phyloP scores from a whole-genome alignment of 1,140 invertebrate species.

The Helicoverpa armigera region DNA sequence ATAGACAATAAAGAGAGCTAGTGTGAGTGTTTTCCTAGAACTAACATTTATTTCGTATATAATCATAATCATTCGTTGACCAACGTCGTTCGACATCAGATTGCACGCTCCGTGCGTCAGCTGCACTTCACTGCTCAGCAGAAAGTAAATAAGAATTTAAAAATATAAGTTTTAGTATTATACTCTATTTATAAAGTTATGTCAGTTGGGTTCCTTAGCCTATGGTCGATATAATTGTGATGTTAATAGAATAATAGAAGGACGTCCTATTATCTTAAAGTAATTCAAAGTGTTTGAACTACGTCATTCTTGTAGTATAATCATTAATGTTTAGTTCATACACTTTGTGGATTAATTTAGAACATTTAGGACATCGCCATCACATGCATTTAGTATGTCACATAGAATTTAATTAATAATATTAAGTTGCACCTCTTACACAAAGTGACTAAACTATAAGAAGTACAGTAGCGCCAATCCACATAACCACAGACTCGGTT shows the following conservation, averaged over 20 bases:
- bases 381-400: background rate
- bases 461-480: constrained; percentile 11
- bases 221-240: background rate
- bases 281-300: constrained; percentile 9
- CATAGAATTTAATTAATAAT: background rate
- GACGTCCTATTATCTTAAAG: background rate
- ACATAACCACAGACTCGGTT: background rate
- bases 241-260: background rate
- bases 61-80: background rate
- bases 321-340: constrained; percentile 6
- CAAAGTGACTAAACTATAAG: background rate
- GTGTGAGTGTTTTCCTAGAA: background rate
- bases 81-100: background rate
- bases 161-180: background rate
- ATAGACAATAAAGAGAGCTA: constrained; percentile 3
- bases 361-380: no score
- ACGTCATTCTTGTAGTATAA: background rate
- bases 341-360: constrained; percentile 10
- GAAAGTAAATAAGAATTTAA: background rate
- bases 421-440: constrained; percentile 6
- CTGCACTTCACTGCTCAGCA: background rate
- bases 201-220: constrained; percentile 10
- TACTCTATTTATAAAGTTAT: background rate
- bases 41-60: background rate
- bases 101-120: background rate